Evolutionary conservation across 2,113 vertebrate species (phyloP), one percentile per base, ranked within the genome.

Genomic region (Clarias macrocephalus): DNA sequence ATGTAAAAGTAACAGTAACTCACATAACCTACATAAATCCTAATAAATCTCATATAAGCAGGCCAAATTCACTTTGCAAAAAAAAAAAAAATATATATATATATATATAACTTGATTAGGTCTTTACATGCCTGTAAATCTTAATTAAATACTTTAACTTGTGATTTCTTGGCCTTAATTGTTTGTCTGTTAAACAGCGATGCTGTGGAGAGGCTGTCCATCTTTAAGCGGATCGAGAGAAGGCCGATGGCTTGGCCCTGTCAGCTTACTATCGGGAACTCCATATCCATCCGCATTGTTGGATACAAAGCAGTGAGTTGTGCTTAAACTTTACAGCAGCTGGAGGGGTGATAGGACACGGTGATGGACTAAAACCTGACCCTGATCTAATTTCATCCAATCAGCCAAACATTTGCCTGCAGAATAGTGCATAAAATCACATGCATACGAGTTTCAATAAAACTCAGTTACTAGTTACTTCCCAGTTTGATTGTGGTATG

Each of bases 301-400:
- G 98, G 96, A 77, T 99, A 97, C 92, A 99, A 98, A 95, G 94
- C 96, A 76, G 98, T 99, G 95, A 94, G 97, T 96, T 87, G 10
- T 2, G 12, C 0, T 19, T 28, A 13, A 28, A 33, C 5, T 48
- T 70, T 52, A 80, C 16, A 33, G 37, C 52, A 72, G 25, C 12
- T 60, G 56, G 30, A 68, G n/a, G 19, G 56, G 48, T 52, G 1
- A 16, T 8, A n/a, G 42, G n/a, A 9, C 13, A 28, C 48, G 1
- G 11, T 19, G 11, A 13, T 25, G 62, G 11, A 25, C 62, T 70
- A 5, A 25, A 48, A 12, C 19, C 4, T 73, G 70, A 73, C 33
- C 30, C 70, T 42, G 16, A 42, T 48, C 48, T 48, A 48, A 48
- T 48, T 48, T 48, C 48, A 42, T 73, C 30, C 33, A 73, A 11